Percentiles rank a stretch among this genome's conserved stretches.
Conservation (phyloP, 2,888 invertebrate species). For the Marronus borbonicus region DNA sequence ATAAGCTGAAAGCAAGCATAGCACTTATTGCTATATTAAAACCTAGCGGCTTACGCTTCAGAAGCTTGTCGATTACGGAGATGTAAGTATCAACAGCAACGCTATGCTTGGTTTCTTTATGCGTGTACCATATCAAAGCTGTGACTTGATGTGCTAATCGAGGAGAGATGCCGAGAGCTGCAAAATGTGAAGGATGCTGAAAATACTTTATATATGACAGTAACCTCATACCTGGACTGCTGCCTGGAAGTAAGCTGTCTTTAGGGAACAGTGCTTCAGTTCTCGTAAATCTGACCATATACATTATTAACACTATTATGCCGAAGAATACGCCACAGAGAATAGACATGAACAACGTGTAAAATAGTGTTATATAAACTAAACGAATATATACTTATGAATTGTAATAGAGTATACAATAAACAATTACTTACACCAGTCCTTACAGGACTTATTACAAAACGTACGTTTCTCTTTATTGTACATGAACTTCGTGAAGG, state of each 20-base stretch:
- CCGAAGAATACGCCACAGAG: slow-evolving; percentile 51
- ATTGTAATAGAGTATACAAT: not conserved
- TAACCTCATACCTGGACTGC: slow-evolving; percentile 47
- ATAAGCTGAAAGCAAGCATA: slow-evolving; percentile 48
- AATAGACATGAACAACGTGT: slow-evolving; percentile 50
- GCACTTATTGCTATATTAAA: not conserved
- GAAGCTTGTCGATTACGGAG: slow-evolving; percentile 44
- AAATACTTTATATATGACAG: slow-evolving; percentile 3
- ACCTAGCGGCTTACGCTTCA: slow-evolving; percentile 33
- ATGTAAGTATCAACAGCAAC: slow-evolving; percentile 45
- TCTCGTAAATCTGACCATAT: not conserved
- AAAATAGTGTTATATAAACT: slow-evolving; percentile 46
- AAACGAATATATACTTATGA: not conserved
- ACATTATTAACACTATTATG: slow-evolving; percentile 45
- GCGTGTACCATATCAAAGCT: slow-evolving; percentile 52
- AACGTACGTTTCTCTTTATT: slow-evolving; percentile 70
- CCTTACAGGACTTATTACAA: slow-evolving; percentile 71
- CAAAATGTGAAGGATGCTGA: slow-evolving; percentile 19
- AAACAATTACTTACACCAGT: slow-evolving; percentile 71
- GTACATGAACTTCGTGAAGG: slow-evolving; percentile 67
- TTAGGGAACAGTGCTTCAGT: slow-evolving; percentile 39
- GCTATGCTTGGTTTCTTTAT: slow-evolving; percentile 19
- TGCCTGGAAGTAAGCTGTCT: slow-evolving; percentile 23
- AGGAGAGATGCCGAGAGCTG: slow-evolving; percentile 46
- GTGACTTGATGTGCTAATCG: slow-evolving; percentile 20